phyloP scores from a whole-genome alignment of 1,140 invertebrate species.

The Philopotamus ludificatus region DNA sequence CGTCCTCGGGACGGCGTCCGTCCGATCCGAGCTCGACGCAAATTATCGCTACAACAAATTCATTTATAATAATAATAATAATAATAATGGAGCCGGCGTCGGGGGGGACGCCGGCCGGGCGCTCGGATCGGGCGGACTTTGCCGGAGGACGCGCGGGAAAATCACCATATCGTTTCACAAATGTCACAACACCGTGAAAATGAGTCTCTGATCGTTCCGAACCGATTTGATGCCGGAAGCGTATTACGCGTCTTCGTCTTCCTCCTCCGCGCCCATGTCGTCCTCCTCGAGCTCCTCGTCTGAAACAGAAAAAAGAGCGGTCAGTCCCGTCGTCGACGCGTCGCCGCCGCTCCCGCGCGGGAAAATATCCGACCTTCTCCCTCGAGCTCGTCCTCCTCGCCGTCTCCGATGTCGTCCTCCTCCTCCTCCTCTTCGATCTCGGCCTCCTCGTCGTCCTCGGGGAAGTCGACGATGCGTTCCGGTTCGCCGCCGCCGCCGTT shows the following conservation, averaged over 20 bases:
- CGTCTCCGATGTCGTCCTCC: slow-evolving; percentile 66
- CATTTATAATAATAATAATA: too few relatives aligned
- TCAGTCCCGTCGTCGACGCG: slow-evolving; percentile 3
- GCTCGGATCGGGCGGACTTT: too few relatives aligned
- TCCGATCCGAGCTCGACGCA: not conserved
- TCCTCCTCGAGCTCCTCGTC: slow-evolving; percentile 60
- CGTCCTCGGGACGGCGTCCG: slow-evolving; percentile 3
- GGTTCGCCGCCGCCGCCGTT: slow-evolving; percentile 65
- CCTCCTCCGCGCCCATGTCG: slow-evolving; percentile 59
- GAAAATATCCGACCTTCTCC: slow-evolving; percentile 58
- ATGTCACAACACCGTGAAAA: slow-evolving; percentile 43
- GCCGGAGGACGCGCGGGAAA: slow-evolving; percentile 29
- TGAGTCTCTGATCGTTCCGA: slow-evolving; percentile 40
- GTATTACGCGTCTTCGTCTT: slow-evolving; percentile 62
- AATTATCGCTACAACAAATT: not conserved
- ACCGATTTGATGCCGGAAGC: slow-evolving; percentile 36
- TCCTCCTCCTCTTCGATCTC: slow-evolving; percentile 64
- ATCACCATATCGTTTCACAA: slow-evolving; percentile 41
- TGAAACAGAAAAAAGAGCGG: slow-evolving; percentile 50
- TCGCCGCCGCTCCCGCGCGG: not conserved
- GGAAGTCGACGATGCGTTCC: slow-evolving; percentile 53
- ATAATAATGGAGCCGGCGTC: slow-evolving; percentile 10
- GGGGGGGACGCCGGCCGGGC: slow-evolving; percentile 15
- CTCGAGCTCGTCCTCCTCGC: slow-evolving; percentile 68
- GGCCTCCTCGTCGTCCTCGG: slow-evolving; percentile 59